Evolutionary conservation across 2,888 invertebrate species (phyloP), one percentile per base, ranked within the genome.

Genomic region (Phyllotreta striolata): DNA sequence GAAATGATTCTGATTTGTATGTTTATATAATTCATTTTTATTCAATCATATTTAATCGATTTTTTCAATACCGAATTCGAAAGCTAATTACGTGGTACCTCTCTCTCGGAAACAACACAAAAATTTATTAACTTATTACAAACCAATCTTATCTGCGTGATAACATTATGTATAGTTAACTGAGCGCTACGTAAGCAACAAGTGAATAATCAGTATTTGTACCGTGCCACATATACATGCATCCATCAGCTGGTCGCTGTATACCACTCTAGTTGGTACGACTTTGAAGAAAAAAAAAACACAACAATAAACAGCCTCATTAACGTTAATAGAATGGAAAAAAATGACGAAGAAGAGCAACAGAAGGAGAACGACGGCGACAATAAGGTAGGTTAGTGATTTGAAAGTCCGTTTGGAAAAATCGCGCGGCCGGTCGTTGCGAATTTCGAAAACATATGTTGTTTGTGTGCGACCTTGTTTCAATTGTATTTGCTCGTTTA

Each of bases 121-220:
- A 44, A 44, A 10, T 47, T 47, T 12, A 13, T 47, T 13, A 47
- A 47, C 47, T 34, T 34, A 47, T 47, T 47, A 47, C 24, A 44
- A 44, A 13, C 61, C 40, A 62, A 49, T 62, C 62, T 62, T 62
- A 62, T 62, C 62, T 43, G 54, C 41, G 43, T 35, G 47, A 58
- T 47, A 57, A 62, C 52, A 52, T 38, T 10, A 44, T 52, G 43
- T 10, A 55, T 57, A 55, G 56, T 56, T 47, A 41, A 34, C 10
- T 44, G 46, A 43, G 39, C 39, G 57, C 56, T 47, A 65, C 65
- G 58, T 61, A 63, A 55, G 47, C 63, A 37, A 39, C 34, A 34
- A 9, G 10, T 14, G 43, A 8, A 24, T 24, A 24, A 24, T 24
- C 38, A 51, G 9, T 41, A 10, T 41, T n/a, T 10, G 41, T 41